Evolutionary conservation across 2,113 vertebrate genomes (phyloP), one percentile per base, ranked within the genome.

Genomic region (Eira barbara): DNA sequence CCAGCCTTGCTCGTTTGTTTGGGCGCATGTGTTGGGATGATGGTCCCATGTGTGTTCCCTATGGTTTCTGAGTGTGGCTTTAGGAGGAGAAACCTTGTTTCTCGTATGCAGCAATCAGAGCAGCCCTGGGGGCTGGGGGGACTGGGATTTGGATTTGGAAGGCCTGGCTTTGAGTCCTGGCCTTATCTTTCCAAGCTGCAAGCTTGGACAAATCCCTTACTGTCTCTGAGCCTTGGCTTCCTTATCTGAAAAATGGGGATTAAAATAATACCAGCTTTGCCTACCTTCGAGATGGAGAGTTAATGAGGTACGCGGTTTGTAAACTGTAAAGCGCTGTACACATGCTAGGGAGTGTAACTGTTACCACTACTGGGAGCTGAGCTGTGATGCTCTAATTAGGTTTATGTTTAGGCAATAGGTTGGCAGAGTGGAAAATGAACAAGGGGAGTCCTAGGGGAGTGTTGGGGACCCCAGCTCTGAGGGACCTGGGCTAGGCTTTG

Each of bases 211-310:
- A 96, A 96, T 96, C 95, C 86, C 36, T 55, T 27, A 45, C 94
- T 0, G 1, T 88, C 36, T 95, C 88, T 94, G 88, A 92, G 87
- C 9, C 90, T 91, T 79, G 95, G 76, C 57, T 97, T 97, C 65
- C 57, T 88, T 95, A 91, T 95, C 97, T 94, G 95, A 91, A 97
- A 97, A 95, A 79, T 94, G 87, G 94, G 82, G 96, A 97, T 97
- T 95, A 95, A 98, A 94, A 92, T 81, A 94, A 94, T 34, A 12
- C 83, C 57, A 78, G 69, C 84, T 91, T 71, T 90, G 90, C 42
- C 94, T 94, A 81, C 92, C 90, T 98, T n/a, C 90, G 92, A 94
- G 94, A 92, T 2, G 0, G 81, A 61, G 92, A 21, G 27, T 78
- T 81, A 92, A 92, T 18, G 47, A 95, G 63, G 45, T 45, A 52